phyloP scores from a whole-genome alignment of 2,888 invertebrate species.

The Ctenicera cuprea region DNA sequence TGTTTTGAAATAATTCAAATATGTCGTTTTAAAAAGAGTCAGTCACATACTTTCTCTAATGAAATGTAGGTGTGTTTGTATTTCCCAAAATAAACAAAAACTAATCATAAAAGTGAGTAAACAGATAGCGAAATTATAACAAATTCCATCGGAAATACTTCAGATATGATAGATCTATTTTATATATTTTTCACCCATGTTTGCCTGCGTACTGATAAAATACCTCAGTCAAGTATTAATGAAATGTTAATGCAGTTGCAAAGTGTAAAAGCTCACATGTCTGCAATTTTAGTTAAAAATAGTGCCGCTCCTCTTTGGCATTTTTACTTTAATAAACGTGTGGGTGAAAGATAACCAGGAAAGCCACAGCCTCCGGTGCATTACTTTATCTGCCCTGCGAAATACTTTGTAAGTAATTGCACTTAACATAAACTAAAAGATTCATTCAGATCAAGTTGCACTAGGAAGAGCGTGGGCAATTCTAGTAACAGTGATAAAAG shows the following conservation, averaged over 20 bases:
- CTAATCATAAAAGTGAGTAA: slow-evolving; percentile 1
- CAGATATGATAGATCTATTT: slow-evolving; percentile 1
- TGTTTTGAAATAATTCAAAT: too few relatives aligned
- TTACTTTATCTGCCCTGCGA: background rate
- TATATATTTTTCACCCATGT: background rate
- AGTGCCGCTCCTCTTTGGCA: slow-evolving; percentile 1
- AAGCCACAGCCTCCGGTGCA: background rate
- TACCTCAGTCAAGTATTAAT: too few relatives aligned
- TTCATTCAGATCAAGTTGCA: slow-evolving; percentile 8
- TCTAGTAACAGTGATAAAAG: slow-evolving; percentile 31
- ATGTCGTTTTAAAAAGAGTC: background rate
- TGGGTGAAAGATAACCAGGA: slow-evolving; percentile 6
- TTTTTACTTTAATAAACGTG: slow-evolving; percentile 3
- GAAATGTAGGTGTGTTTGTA: background rate
- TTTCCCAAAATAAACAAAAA: slow-evolving; percentile 16
- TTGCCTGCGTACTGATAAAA: too few relatives aligned
- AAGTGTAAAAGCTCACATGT: background rate
- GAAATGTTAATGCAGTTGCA: too few relatives aligned
- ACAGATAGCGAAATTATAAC: slow-evolving; percentile 26
- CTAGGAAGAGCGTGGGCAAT: slow-evolving; percentile 9
- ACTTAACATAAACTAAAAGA: background rate
- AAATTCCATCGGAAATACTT: slow-evolving; percentile 33
- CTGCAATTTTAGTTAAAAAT: background rate
- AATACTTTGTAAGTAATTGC: slow-evolving; percentile 6
- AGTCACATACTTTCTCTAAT: slow-evolving; percentile 11